Evolutionary conservation across 2,113 vertebrate genomes (phyloP), one percentile per base, ranked within the genome.

Genomic region (Cygnus buccinator): DNA sequence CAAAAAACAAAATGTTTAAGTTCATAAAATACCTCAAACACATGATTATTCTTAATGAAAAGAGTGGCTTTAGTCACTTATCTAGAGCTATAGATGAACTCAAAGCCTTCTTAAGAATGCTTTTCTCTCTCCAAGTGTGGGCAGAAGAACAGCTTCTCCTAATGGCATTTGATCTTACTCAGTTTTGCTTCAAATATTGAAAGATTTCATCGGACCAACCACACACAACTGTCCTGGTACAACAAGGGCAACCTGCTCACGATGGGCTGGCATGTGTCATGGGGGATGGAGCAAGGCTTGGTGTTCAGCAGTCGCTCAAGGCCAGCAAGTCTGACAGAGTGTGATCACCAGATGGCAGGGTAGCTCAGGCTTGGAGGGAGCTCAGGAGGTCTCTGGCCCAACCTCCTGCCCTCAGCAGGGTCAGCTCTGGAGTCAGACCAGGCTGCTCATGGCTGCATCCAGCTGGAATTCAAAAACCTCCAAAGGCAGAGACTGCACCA

Each of bases 221-320:
- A 50, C 52, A 43, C 0, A 0, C 2, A 9, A 23, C 50, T 63
- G 16, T 43, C 35, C n/a, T 5, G 21, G 31, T 15, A 20, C 54
- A 33, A 39, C 39, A 10, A 5, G 26, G 23, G 39, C 68, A 80
- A 35, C 23, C 33, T 66, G 61, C 37, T 23, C 6, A 3, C 39
- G 44, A 41, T 23, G 33, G 5, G 5, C 31, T 54, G 33, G 21
- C n/a, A 6, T 50, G 50, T 81, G 39, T 52, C 28, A 11, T 13
- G 31, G 35, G 35, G 33, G 8, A 41, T 37, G 78, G 72, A 43
- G 7, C 44, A 37, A 5, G 29, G 26, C 31, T 43, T 44, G 43
- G 29, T 39, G 74, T 29, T 67, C 35, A 62, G 46, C 35, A 81
- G 28, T 3, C 21, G 46, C 20, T 54, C 7, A 13, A 74, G 61